phyloP scores from a whole-genome alignment of 2,797 vertebrate species.

The Microctenopoma lineatum region DNA sequence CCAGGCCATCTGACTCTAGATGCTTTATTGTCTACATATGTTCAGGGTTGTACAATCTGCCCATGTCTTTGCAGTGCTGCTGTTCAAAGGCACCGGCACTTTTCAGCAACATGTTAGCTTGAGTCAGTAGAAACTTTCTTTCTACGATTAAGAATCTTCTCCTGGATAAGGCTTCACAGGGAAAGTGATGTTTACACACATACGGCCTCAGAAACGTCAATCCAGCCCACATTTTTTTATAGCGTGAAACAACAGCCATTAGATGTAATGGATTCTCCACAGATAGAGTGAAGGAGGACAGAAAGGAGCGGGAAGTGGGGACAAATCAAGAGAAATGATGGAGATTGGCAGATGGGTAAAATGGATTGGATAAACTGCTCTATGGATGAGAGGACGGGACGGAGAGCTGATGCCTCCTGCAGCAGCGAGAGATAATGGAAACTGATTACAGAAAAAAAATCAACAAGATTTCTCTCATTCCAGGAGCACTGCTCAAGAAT shows the following conservation, averaged over 20 bases:
- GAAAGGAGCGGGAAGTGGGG: conserved; percentile 76
- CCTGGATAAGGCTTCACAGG: neutral
- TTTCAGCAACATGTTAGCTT: no score
- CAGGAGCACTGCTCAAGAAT: conserved; percentile 51
- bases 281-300: conserved; percentile 75
- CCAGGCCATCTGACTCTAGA: no score
- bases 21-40: no score
- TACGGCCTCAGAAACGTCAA: conserved; percentile 57
- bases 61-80: no score
- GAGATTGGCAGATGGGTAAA: conserved; percentile 87
- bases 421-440: conserved; percentile 69
- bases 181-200: conserved; percentile 11
- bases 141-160: conserved; percentile 27
- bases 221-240: conserved; percentile 66
- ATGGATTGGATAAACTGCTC: conserved; percentile 84
- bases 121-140: neutral
- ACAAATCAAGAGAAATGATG: conserved; percentile 80
- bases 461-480: conserved; percentile 77
- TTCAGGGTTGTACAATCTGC: no score
- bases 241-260: conserved; percentile 80
- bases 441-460: conserved; percentile 79
- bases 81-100: no score
- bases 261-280: conserved; percentile 86
- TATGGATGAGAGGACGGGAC: conserved; percentile 78
- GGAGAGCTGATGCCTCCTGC: conserved; percentile 66